These are phyloP conservation scores for Macroteleia sp. DNA, from an alignment of 2,888 invertebrate species.

Conservation along the genomic window DNA sequence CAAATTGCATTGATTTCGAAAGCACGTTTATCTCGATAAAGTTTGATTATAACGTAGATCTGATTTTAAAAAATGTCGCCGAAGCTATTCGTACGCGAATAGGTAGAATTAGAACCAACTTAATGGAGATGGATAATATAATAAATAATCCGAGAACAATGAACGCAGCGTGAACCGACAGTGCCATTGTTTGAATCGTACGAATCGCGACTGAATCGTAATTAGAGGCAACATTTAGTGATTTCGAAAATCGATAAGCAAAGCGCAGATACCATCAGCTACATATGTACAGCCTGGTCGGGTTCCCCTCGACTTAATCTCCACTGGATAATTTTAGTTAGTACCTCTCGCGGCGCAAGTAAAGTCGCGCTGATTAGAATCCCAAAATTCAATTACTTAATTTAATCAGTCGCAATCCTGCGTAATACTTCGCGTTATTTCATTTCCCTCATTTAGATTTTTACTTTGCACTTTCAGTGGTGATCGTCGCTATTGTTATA, in stretches of 20 bases:
- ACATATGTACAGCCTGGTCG: constrained; percentile 4
- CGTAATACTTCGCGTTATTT: constrained; percentile 49
- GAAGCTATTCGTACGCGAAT: neutral
- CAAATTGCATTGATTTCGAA: constrained; percentile 43
- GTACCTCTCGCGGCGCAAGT: constrained; percentile 29
- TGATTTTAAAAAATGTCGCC: constrained; percentile 7
- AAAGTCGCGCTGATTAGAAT: constrained; percentile 53
- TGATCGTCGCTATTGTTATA: constrained; percentile 36
- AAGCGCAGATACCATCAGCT: constrained; percentile 42
- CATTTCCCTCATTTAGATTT: constrained; percentile 65
- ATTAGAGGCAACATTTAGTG: constrained; percentile 46
- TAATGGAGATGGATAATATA: constrained; percentile 24
- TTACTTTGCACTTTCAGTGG: constrained; percentile 44
- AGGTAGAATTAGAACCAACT: constrained; percentile 25
- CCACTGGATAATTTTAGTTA: constrained; percentile 61
- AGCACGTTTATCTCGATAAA: constrained; percentile 38
- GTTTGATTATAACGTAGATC: constrained; percentile 23
- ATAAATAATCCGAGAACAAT: constrained; percentile 44
- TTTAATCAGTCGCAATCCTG: constrained; percentile 59
- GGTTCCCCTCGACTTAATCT: constrained; percentile 52
- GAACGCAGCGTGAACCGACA: constrained; percentile 7
- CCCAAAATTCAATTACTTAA: constrained; percentile 67
- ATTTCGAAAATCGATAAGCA: constrained; percentile 58
- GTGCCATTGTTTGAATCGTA: constrained; percentile 18
- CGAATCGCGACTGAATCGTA: constrained; percentile 36